phyloP scores from a whole-genome alignment of 2,113 vertebrate species.

The Trichechus manatus region DNA sequence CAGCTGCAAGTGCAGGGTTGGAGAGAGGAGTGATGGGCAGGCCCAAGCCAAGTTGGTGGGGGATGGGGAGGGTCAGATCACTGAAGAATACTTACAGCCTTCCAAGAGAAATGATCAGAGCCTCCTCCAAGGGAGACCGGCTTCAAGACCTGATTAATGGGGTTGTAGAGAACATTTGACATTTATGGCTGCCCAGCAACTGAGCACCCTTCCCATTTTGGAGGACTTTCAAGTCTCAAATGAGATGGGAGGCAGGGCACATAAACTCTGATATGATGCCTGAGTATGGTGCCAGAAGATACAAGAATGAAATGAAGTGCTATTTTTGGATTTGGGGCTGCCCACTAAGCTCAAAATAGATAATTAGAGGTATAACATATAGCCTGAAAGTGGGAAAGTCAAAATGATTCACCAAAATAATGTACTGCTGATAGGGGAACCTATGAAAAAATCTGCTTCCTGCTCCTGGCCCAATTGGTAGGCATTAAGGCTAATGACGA shows the following conservation, averaged over 20 bases:
- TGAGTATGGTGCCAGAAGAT: conserved; percentile 42
- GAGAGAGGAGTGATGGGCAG: conserved; percentile 8
- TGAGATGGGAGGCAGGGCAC: not conserved
- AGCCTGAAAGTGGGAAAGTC: conserved; percentile 22
- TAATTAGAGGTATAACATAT: not conserved
- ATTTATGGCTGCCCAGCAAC: conserved; percentile 28
- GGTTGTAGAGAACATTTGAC: conserved; percentile 31
- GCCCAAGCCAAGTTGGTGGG: not conserved
- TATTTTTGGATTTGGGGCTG: conserved; percentile 45
- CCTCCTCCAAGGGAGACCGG: not conserved
- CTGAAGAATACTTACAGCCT: not conserved
- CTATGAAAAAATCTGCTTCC: conserved; percentile 7
- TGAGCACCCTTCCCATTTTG: conserved; percentile 57
- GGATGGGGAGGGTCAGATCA: not conserved
- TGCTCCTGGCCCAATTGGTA: not conserved
- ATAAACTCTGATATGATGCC: conserved; percentile 46
- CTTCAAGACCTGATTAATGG: conserved; percentile 55
- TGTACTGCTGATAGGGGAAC: not conserved
- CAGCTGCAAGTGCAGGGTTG: not conserved
- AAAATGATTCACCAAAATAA: conserved; percentile 58
- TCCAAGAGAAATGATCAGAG: not conserved
- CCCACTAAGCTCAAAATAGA: conserved; percentile 45
- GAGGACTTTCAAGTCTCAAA: conserved; percentile 48
- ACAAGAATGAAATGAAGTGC: conserved; percentile 51
- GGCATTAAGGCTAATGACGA: not conserved